Base-by-base conservation (phyloP, 2,888 invertebrate genomes). In the Crossocerus cetratus region DNA sequence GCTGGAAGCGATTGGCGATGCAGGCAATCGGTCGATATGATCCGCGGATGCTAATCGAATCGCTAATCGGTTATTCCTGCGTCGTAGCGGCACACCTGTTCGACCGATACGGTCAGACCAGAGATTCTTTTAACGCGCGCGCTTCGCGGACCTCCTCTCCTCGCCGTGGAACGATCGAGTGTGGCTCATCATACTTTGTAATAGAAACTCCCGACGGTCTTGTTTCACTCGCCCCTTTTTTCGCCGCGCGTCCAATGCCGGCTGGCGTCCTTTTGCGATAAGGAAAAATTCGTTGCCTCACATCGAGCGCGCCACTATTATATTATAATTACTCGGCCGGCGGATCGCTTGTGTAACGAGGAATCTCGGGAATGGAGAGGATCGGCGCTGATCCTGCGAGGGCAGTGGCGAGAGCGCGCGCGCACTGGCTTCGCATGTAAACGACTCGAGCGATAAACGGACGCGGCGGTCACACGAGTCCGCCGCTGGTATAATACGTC, bases 41-140 rank as follows among this genome's bases (percentile, higher is more conserved):
- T 81, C 71, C 82, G 60, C 76, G 81, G 83, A 82, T 81, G 82
- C 74, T 82, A 82, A 82, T 83, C 81, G 83, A 69, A 66, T 65
- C 69, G 69, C 78, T 82, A 83, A 82, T 83, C 76, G 77, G 80
- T 83, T 83, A 82, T 82, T 82, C 82, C 72, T 72, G 55, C 77
- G 73, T 76, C 82, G 82, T 82, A 83, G 60, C 65, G 72, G 82
- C 81, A 84, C 86, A 86, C 86, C 86, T 86, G 86, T 84, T 83
- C 79, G 69, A 80, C 85, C 82, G 77, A 84, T 86, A 86, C 83
- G 86, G 86, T 77, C 77, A 77, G 74, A 71, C 72, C 68, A 77
- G 82, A 73, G 83, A 85, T 84, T 85, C 84, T 80, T 86, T 83
- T 81, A 75, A 71, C 76, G 77, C 75, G 77, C 74, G 80, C 69